Percentiles rank a stretch among this genome's conserved stretches.
These are phyloP conservation scores for Cacoxenus indagator DNA, from an alignment of 2,888 invertebrate genomes.

Conservation along the genomic window DNA sequence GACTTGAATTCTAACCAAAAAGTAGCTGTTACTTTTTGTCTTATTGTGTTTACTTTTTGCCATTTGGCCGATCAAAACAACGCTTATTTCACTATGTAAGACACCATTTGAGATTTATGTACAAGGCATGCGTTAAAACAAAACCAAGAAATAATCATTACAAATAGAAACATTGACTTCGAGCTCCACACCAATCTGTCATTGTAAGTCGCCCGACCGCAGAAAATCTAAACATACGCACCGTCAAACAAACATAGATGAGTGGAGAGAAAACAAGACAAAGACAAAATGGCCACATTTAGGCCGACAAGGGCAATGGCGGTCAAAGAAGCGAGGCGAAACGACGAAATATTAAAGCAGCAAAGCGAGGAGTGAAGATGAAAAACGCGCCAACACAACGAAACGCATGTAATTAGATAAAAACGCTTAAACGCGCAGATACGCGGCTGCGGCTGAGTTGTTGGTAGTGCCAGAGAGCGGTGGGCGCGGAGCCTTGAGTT, in stretches of 20 bases:
- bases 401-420: slow-evolving; percentile 63
- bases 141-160: neutral
- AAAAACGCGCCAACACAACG: slow-evolving; percentile 46
- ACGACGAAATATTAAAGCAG: slow-evolving; percentile 2
- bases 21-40: too few species aligned
- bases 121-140: neutral
- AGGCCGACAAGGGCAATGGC: too few species aligned
- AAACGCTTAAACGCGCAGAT: slow-evolving; percentile 53
- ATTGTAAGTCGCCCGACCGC: slow-evolving; percentile 1
- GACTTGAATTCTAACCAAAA: too few species aligned
- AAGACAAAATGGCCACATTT: too few species aligned
- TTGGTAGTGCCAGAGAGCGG: neutral
- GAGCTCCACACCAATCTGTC: neutral
- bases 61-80: too few species aligned
- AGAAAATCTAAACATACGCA: neutral
- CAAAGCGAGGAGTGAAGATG: neutral
- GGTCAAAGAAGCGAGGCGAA: neutral
- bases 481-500: too few species aligned
- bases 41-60: too few species aligned
- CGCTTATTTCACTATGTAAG: neutral
- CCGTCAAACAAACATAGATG: neutral
- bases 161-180: neutral
- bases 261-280: neutral
- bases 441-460: slow-evolving; percentile 13
- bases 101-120: too few species aligned